A percentile compares a stretch with the other conserved stretches of the same genome.
Conservation (phyloP, 2,113 vertebrate species). For the Propithecus coquereli region DNA sequence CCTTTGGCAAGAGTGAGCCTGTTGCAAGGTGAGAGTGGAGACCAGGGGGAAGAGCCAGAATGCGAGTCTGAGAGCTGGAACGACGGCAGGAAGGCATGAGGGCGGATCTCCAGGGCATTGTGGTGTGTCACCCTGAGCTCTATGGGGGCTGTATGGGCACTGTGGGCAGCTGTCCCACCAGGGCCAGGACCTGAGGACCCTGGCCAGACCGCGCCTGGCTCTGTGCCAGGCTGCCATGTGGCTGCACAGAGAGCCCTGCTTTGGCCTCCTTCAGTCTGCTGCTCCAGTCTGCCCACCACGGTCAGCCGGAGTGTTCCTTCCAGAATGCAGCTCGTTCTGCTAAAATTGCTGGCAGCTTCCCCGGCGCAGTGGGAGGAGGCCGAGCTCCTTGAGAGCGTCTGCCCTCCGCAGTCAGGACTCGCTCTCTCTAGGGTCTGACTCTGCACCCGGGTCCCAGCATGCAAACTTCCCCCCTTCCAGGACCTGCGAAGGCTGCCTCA, state of each 20-base stretch:
- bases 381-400: accelerated
- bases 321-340: no score
- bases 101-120: accelerated
- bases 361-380: accelerated
- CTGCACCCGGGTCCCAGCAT: accelerated
- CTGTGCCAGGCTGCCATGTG: neutral
- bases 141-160: neutral
- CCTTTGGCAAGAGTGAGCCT: constrained; percentile 2
- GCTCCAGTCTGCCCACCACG: accelerated
- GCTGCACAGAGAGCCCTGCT: neutral
- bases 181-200: neutral
- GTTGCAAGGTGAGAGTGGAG: neutral
- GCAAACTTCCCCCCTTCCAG: neutral
- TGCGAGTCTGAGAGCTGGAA: neutral
- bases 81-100: neutral
- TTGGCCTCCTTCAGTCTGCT: neutral
- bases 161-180: neutral
- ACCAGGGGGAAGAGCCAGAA: neutral
- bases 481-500: neutral
- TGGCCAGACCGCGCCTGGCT: neutral
- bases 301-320: accelerated
- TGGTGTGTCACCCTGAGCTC: neutral
- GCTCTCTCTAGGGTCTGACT: no score
- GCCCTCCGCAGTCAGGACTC: accelerated
- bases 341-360: neutral